phyloP scores from a whole-genome alignment of 2,113 vertebrate genomes.

The Ariopsis seemanni region DNA sequence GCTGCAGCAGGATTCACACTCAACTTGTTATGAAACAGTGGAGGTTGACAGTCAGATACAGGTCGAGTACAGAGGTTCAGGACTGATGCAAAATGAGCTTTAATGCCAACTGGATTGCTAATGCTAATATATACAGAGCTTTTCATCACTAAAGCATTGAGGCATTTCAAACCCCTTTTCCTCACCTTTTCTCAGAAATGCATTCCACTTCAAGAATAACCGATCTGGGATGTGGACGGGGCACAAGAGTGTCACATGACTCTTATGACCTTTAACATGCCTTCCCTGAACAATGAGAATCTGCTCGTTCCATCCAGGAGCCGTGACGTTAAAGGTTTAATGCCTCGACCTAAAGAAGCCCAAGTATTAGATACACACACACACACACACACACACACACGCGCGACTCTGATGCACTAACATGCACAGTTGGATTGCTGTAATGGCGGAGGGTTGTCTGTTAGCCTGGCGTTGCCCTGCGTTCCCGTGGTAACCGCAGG shows the following conservation, averaged over 20 bases:
- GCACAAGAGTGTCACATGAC: conserved; percentile 16
- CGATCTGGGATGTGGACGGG: not conserved
- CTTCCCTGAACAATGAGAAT: conserved; percentile 15
- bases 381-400: conserved; percentile 5
- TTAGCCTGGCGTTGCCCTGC: conserved; percentile 76
- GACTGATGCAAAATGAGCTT: not conserved
- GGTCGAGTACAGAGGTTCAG: conserved; percentile 20
- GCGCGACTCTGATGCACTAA: conserved; percentile 61
- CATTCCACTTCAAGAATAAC: not conserved
- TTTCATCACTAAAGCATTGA: not conserved
- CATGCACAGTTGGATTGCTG: conserved; percentile 81
- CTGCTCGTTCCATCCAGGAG: conserved; percentile 2
- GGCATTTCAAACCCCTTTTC: not conserved
- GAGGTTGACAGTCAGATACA: not conserved
- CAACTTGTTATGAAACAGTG: not conserved
- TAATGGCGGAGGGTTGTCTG: conserved; percentile 77
- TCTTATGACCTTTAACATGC: not conserved
- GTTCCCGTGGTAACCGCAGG: conserved; percentile 73
- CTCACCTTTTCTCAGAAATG: not conserved
- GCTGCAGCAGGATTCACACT: not conserved
- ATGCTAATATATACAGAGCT: not conserved
- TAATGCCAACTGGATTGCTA: not conserved
- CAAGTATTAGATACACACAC: not conserved
- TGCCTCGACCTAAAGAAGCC: conserved; percentile 30
- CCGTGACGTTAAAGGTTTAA: conserved; percentile 46